A percentile compares a stretch with the other conserved stretches of the same genome.
Conservation (phyloP, 2,797 vertebrate species). For the Propithecus perrieri region DNA sequence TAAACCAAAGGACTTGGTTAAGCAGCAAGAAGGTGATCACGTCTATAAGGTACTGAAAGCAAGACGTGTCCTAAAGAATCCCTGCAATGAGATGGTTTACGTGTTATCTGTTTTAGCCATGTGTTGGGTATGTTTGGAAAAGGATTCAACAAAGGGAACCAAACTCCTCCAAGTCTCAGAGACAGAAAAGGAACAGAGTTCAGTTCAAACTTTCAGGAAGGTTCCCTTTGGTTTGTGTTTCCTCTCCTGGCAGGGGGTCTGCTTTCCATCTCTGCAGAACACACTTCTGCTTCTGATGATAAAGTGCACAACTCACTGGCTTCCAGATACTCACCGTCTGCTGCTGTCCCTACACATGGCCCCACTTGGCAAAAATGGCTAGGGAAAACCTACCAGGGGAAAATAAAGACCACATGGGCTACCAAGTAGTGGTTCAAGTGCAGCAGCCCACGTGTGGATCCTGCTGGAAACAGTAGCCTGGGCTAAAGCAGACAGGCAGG, state of each 20-base stretch:
- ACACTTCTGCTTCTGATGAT: constrained; percentile 37
- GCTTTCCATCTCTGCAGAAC: constrained; percentile 46
- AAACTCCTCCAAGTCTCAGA: constrained; percentile 39
- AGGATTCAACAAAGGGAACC: constrained; percentile 46
- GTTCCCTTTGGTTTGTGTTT: constrained; percentile 52
- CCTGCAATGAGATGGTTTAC: background rate
- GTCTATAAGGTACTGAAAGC: background rate
- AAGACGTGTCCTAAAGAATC: background rate
- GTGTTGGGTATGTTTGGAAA: constrained; percentile 51
- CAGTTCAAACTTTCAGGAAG: constrained; percentile 24
- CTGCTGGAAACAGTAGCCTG: background rate
- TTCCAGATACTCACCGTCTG: background rate
- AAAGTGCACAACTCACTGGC: background rate
- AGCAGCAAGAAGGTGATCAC: background rate
- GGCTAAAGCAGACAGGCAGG: background rate
- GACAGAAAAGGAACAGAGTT: constrained; percentile 49
- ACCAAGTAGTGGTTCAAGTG: background rate
- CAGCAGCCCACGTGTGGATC: background rate
- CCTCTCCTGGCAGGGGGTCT: constrained; percentile 27
- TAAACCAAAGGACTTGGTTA: background rate
- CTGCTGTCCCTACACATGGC: background rate
- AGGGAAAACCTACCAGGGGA: background rate
- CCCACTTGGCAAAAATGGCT: background rate
- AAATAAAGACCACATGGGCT: constrained; percentile 3
- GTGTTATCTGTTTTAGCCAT: constrained; percentile 36